phyloP scores from a whole-genome alignment of 2,888 invertebrate species.

The Oscheius sp. region DNA sequence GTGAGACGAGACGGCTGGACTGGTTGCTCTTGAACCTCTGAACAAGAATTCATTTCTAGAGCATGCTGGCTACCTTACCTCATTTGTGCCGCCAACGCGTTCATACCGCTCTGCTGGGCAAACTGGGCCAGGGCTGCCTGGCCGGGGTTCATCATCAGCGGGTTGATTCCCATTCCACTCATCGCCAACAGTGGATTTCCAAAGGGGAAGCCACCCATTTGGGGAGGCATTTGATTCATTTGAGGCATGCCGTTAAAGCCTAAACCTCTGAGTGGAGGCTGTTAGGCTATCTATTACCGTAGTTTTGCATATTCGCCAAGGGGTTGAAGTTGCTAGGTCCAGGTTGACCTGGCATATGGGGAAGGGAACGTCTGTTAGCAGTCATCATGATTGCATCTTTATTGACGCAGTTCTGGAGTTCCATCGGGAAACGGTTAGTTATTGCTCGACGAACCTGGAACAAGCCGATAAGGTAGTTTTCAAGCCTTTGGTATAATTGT shows the following conservation, averaged over 20 bases:
- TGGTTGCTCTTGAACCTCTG: slow-evolving; percentile 5
- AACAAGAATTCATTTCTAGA: too few relatives aligned
- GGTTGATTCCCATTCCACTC: slow-evolving; percentile 61
- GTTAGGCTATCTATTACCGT: slow-evolving; percentile 12
- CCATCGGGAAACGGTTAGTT: slow-evolving; percentile 96
- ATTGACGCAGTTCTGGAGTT: slow-evolving; percentile 98
- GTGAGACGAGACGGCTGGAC: slow-evolving; percentile 2
- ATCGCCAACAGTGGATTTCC: slow-evolving; percentile 56
- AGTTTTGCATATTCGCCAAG: slow-evolving; percentile 47
- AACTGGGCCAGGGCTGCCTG: slow-evolving; percentile 36
- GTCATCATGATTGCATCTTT: slow-evolving; percentile 79
- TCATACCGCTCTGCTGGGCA: slow-evolving; percentile 15
- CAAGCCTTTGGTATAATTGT: neutral
- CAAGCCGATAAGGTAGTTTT: too few relatives aligned
- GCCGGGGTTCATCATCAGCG: slow-evolving; percentile 52
- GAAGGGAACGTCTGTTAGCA: slow-evolving; percentile 12
- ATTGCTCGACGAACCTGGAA: slow-evolving; percentile 85
- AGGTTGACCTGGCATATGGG: slow-evolving; percentile 18
- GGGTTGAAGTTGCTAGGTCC: slow-evolving; percentile 33
- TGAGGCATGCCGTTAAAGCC: slow-evolving; percentile 59
- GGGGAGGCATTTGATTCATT: slow-evolving; percentile 49
- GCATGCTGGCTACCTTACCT: neutral
- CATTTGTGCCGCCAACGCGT: slow-evolving; percentile 18
- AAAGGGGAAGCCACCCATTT: slow-evolving; percentile 54
- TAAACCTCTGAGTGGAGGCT: slow-evolving; percentile 7